Conservation (phyloP, 1,140 invertebrate species). For the Bombus soroeensis region DNA sequence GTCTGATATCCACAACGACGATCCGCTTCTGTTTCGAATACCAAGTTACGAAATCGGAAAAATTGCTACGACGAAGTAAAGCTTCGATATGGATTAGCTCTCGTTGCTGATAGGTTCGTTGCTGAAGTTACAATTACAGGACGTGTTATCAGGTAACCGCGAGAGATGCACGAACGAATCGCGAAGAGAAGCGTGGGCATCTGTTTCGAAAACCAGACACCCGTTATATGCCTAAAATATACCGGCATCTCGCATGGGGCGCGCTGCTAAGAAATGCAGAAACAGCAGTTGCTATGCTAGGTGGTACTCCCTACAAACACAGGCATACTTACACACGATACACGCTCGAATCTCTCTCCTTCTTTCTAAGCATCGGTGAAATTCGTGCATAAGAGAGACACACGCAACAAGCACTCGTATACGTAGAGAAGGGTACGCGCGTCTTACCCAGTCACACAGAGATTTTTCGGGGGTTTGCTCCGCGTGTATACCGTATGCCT, state of each 20-base stretch:
- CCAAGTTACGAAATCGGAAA: too few species aligned
- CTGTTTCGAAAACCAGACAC: conserved; percentile 67
- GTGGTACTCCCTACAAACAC: conserved; percentile 75
- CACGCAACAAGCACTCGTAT: conserved; percentile 35
- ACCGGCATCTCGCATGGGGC: conserved; percentile 73
- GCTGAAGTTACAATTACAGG: too few species aligned
- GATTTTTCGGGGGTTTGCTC: conserved; percentile 38
- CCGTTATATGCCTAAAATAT: conserved; percentile 79
- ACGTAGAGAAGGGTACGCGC: conserved; percentile 33
- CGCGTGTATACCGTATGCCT: conserved; percentile 47
- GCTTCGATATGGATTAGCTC: too few species aligned
- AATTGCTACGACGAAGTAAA: too few species aligned
- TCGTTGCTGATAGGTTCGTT: too few species aligned
- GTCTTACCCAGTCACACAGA: conserved; percentile 59
- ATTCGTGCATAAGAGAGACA: conserved; percentile 47
- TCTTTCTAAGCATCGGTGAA: conserved; percentile 52
- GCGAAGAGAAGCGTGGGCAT: not conserved
- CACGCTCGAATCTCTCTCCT: conserved; percentile 41
- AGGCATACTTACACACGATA: conserved; percentile 37
- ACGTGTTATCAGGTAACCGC: too few species aligned
- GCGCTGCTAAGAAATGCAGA: conserved; percentile 81
- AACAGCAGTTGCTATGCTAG: conserved; percentile 83
- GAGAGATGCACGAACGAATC: not conserved
- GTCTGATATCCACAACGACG: too few species aligned
- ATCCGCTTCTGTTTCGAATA: too few species aligned